phyloP scores from a whole-genome alignment of 2,888 invertebrate genomes.

The Adelognathus sp. region DNA sequence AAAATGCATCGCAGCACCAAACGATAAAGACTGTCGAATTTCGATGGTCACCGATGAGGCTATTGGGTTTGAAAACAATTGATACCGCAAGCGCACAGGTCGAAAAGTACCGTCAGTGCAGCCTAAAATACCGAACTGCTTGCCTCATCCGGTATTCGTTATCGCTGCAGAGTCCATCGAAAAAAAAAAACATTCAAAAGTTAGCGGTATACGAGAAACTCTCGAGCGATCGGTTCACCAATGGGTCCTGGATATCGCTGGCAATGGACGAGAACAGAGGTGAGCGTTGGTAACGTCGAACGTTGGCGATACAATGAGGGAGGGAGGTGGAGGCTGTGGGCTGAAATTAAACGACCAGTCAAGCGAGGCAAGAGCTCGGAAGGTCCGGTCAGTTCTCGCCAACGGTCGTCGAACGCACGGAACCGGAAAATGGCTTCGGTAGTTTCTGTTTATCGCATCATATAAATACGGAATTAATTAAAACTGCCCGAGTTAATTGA shows the following conservation, averaged over 20 bases:
- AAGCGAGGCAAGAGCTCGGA: neutral
- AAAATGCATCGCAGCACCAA: no score
- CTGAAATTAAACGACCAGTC: slow-evolving; percentile 29
- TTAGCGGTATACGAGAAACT: neutral
- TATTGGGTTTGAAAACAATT: neutral
- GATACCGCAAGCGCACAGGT: neutral
- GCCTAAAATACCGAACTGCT: no score
- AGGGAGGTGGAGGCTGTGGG: no score
- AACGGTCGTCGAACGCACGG: neutral
- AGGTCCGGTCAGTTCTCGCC: slow-evolving; percentile 7
- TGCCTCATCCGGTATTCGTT: neutral
- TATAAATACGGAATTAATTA: slow-evolving; percentile 77
- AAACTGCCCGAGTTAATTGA: slow-evolving; percentile 76
- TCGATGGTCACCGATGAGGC: no score
- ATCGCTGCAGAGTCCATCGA: neutral
- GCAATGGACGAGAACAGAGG: neutral
- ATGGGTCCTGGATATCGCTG: neutral
- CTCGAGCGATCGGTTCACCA: neutral
- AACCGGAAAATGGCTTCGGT: slow-evolving; percentile 46
- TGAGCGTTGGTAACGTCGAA: neutral
- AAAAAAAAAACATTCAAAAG: slow-evolving; percentile 2
- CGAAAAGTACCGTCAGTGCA: slow-evolving; percentile 5
- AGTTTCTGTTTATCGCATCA: slow-evolving; percentile 73
- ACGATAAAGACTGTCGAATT: no score
- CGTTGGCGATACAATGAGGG: slow-evolving; percentile 26